These are phyloP conservation scores for Geopemphigus sp. DNA, from an alignment of 1,140 invertebrate species.

Conservation along the genomic window DNA sequence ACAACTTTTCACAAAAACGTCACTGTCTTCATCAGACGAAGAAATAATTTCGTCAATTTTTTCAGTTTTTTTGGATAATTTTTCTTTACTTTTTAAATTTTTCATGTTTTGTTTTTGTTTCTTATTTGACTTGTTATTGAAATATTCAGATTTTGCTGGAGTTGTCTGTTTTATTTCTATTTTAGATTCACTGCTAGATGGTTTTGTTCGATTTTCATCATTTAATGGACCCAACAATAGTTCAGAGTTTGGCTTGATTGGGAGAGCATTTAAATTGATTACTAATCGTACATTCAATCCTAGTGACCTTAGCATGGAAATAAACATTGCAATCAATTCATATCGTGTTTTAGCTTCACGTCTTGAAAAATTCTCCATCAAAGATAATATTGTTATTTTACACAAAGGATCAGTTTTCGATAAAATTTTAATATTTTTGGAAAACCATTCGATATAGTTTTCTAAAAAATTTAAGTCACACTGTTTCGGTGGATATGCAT, in stretches of 20 bases:
- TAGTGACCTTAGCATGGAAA: conserved; percentile 71
- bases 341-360: conserved; percentile 64
- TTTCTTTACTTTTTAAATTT: conserved; percentile 9
- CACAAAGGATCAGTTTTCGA: conserved; percentile 57
- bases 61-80: background rate
- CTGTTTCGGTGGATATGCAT: conserved; percentile 69
- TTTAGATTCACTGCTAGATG: conserved; percentile 1
- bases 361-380: conserved; percentile 64
- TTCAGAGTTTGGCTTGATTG: conserved; percentile 62
- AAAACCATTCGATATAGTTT: conserved; percentile 76
- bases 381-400: conserved; percentile 55
- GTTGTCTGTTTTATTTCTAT: conserved; percentile 36
- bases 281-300: conserved; percentile 79
- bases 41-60: conserved; percentile 2
- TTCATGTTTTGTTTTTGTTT: background rate
- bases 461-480: conserved; percentile 72
- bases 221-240: conserved; percentile 62
- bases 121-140: conserved; percentile 7
- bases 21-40: conserved; percentile 16
- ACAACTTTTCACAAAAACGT: background rate
- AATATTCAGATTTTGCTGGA: conserved; percentile 43
- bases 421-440: conserved; percentile 57
- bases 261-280: conserved; percentile 64
- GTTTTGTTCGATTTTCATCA: conserved; percentile 56
- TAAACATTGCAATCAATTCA: conserved; percentile 72